Base-by-base conservation (phyloP, 2,888 invertebrate species). In the Calliphora vomitoria region DNA sequence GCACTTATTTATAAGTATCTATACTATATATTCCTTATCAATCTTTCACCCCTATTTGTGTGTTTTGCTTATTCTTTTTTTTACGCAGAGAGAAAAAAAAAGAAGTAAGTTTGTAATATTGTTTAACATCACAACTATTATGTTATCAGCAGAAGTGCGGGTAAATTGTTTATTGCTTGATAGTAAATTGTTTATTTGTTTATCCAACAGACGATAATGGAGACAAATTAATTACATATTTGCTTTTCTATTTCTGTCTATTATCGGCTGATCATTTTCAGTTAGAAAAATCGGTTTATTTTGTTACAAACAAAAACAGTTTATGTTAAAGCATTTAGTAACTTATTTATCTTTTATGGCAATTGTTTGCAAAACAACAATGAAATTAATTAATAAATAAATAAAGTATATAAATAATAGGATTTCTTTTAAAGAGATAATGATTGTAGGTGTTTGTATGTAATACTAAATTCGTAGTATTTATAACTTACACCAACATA, bases 191-290 rank as follows among this genome's bases (percentile, higher is more conserved):
- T 60, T 41, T 74, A 11, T 25, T 60, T 74, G 8, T 8, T 60
- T 74, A 60, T 10, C 31, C 31, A 5, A 60, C 31, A 31, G 15
- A 31, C 25, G 60, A 31, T 60, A 31, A 60, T 74, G 74, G 60
- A 44, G 31, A 47, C 47, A 60, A 75, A 60, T 47, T 60, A 60
- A 75, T 75, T 47, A 55, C 50, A n/a, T n/a, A n/a, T 74, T 74
- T 68, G 68, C 15, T 1, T 62, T 35, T 53, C 4, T n/a, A 11
- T 60, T 60, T 18, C 50, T 0, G 0, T 15, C 20, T 1, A 5
- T 53, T 71, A 35, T 6, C 6, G 31, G 47, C 35, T 15, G 53
- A 18, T 66, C 1, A 38, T 41, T 25, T 53, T 15, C 10, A 15
- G n/a, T 25, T 4, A 50, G 8, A 35, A 10, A 50, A 50, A 62